A percentile compares a stretch with the other conserved stretches of the same genome.
phyloP scores from a whole-genome alignment of 2,888 invertebrate species.

The Nomada ruficornis region DNA sequence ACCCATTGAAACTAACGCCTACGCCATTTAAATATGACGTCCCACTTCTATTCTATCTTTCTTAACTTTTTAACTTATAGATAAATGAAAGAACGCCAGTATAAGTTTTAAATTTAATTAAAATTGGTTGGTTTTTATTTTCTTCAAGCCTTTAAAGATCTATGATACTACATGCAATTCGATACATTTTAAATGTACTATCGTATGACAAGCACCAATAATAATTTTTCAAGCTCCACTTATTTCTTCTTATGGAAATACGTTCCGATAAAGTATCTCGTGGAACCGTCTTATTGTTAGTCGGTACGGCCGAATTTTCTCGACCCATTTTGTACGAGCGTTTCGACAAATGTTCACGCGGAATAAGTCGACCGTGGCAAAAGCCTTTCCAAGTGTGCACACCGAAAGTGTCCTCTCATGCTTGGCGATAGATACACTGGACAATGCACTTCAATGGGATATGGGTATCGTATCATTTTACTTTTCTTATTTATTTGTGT shows the following conservation, averaged over 20 bases:
- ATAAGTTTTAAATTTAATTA: too few species aligned
- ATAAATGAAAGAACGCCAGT: too few species aligned
- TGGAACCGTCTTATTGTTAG: neutral
- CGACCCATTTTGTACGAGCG: constrained; percentile 9
- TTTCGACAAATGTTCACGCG: neutral
- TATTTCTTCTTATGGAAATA: neutral
- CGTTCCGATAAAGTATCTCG: neutral
- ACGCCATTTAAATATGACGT: neutral
- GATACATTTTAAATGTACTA: neutral
- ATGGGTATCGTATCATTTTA: constrained; percentile 13
- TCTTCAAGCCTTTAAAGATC: too few species aligned
- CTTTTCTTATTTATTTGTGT: constrained; percentile 33
- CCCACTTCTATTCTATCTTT: neutral
- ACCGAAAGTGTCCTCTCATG: neutral
- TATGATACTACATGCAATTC: neutral
- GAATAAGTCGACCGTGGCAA: neutral
- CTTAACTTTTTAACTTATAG: neutral
- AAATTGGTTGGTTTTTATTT: too few species aligned
- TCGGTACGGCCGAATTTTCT: constrained; percentile 2
- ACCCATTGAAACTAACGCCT: neutral
- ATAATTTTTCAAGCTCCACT: neutral
- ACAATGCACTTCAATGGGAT: constrained; percentile 16
- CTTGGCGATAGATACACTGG: neutral
- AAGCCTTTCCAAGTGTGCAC: constrained; percentile 9
- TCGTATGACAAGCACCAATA: neutral